Percentiles rank a stretch among this genome's conserved stretches.
These are phyloP conservation scores for Sardinella longiceps DNA, from an alignment of 2,797 vertebrate genomes.

Conservation along the genomic window DNA sequence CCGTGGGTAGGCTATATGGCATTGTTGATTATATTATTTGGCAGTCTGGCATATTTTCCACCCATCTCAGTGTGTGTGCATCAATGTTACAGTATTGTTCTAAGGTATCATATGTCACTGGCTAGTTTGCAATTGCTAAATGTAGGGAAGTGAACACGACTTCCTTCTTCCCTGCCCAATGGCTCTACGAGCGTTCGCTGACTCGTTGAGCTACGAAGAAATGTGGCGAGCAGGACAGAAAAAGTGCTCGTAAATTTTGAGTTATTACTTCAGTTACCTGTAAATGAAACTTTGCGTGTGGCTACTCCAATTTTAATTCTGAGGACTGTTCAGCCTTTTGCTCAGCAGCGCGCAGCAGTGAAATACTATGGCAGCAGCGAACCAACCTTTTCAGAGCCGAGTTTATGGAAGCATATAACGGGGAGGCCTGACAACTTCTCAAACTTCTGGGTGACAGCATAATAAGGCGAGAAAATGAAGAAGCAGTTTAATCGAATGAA, in stretches of 20 bases:
- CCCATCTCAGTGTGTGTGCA: slow-evolving; percentile 22
- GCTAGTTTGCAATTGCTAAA: slow-evolving; percentile 49
- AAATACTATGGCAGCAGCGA: slow-evolving; percentile 69
- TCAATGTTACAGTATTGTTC: slow-evolving; percentile 33
- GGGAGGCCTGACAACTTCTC: slow-evolving; percentile 56
- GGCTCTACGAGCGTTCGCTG: slow-evolving; percentile 33
- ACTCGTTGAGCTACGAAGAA: slow-evolving; percentile 21
- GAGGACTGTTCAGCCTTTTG: slow-evolving; percentile 9
- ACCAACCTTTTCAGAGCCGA: slow-evolving; percentile 55
- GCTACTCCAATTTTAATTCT: not conserved
- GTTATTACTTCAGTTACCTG: slow-evolving; percentile 16
- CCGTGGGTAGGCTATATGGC: not conserved
- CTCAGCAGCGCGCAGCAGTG: slow-evolving; percentile 25
- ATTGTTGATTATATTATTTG: not conserved
- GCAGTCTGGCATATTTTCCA: not conserved
- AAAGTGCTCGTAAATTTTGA: not conserved
- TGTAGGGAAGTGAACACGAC: slow-evolving; percentile 75
- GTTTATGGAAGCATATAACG: slow-evolving; percentile 52
- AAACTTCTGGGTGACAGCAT: slow-evolving; percentile 41
- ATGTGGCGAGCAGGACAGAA: slow-evolving; percentile 47
- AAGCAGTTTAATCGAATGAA: slow-evolving; percentile 96
- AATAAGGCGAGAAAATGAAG: slow-evolving; percentile 79
- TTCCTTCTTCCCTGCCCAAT: slow-evolving; percentile 72
- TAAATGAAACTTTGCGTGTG: slow-evolving; percentile 16
- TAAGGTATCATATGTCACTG: slow-evolving; percentile 74